Evolutionary conservation across 1,140 invertebrate species (phyloP).

Genomic region (Penaeus japonicus): DNA sequence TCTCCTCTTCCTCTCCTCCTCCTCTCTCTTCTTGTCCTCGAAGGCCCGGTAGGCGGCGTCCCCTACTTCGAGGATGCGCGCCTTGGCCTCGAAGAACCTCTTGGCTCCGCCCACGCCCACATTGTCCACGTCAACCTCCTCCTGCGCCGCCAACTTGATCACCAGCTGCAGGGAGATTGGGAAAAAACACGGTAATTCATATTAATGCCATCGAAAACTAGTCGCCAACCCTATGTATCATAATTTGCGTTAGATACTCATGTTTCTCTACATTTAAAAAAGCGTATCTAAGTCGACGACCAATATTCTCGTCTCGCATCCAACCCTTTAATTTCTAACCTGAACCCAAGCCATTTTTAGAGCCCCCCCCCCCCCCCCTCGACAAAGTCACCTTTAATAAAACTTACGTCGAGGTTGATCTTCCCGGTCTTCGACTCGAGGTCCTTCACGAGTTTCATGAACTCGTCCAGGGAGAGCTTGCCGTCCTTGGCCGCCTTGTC

Average conservation of each 20-base stretch:
- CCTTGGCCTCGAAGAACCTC: slow-evolving; percentile 90
- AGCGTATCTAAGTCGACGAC: too few relatives aligned
- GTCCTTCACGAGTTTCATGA: slow-evolving; percentile 58
- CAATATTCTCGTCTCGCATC: not conserved
- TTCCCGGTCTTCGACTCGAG: slow-evolving; percentile 54
- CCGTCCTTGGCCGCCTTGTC: slow-evolving; percentile 54
- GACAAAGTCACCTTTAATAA: not conserved
- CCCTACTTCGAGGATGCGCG: slow-evolving; percentile 55
- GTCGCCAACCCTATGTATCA: too few relatives aligned
- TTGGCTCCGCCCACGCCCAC: slow-evolving; percentile 89
- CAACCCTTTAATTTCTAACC: not conserved
- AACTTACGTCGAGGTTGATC: slow-evolving; percentile 56
- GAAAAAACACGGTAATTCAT: not conserved
- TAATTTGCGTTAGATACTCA: too few relatives aligned
- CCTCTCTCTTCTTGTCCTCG: slow-evolving; percentile 57
- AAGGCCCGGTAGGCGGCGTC: slow-evolving; percentile 58
- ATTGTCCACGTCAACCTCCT: slow-evolving; percentile 87
- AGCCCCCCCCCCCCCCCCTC: not conserved
- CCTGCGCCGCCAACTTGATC: slow-evolving; percentile 74
- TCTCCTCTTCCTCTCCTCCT: slow-evolving; percentile 53
- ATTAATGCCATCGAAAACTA: too few relatives aligned
- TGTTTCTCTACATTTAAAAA: too few relatives aligned
- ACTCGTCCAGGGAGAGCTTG: slow-evolving; percentile 48
- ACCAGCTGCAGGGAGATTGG: slow-evolving; percentile 37
- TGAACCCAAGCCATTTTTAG: not conserved